Percentiles rank a stretch among this genome's conserved stretches.
Evolutionary conservation across 2,888 invertebrate genomes (phyloP).

Genomic region (Prostheceraeus crozeri): DNA sequence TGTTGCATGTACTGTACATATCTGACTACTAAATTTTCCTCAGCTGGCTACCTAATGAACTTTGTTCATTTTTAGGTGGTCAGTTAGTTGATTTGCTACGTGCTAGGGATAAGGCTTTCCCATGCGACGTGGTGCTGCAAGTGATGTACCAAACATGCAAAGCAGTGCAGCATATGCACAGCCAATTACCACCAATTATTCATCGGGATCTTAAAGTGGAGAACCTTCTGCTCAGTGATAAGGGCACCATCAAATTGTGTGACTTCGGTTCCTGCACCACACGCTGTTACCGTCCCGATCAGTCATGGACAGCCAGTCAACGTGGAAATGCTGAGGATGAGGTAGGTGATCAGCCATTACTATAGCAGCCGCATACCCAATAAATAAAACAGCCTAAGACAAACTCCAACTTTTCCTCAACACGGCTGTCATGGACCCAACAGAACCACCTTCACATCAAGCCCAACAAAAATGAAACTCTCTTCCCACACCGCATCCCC

Average conservation of each 20-base stretch:
- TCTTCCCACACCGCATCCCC: too few species aligned
- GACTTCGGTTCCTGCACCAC: conserved; percentile 93
- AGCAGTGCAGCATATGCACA: conserved; percentile 87
- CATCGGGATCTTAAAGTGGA: conserved; percentile 64
- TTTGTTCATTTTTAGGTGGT: conserved; percentile 10
- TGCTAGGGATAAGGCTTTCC: conserved; percentile 6
- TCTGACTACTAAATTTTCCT: too few species aligned
- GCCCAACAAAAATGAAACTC: too few species aligned
- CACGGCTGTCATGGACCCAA: too few species aligned
- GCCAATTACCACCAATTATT: conserved; percentile 76
- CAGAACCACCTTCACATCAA: too few species aligned
- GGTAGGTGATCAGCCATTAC: conserved; percentile 62
- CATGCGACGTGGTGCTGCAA: conserved; percentile 60
- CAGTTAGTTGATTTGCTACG: not conserved
- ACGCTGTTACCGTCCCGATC: conserved; percentile 70
- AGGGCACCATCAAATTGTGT: conserved; percentile 81
- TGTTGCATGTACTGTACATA: too few species aligned
- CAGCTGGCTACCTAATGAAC: too few species aligned
- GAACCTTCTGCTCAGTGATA: conserved; percentile 78
- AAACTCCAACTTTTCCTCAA: too few species aligned
- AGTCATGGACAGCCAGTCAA: conserved; percentile 83
- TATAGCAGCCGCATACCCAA: too few species aligned
- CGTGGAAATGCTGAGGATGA: conserved; percentile 84
- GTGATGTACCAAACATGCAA: conserved; percentile 83
- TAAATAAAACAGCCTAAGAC: too few species aligned